A percentile compares a stretch with the other conserved stretches of the same genome.
Evolutionary conservation across 37 sponge, comb jelly and placozoan species (phyloP).

Genomic region (Corticium candelabrum): DNA sequence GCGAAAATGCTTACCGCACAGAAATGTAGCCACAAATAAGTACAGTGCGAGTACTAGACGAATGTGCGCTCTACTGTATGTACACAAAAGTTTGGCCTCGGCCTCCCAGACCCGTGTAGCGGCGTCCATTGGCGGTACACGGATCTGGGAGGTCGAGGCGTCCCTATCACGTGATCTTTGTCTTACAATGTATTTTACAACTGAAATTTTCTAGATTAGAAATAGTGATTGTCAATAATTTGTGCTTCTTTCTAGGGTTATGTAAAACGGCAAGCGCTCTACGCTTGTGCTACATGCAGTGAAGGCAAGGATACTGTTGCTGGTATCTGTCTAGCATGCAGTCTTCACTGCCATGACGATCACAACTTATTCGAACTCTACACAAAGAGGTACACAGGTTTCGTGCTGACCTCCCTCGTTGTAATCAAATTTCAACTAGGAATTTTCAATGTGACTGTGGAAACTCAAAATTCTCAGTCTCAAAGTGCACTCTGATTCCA

Average conservation of each 20-base stretch:
- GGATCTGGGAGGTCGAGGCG: no score
- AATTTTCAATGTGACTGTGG: constrained; percentile 97
- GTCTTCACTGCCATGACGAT: constrained; percentile 77
- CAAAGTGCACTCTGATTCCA: constrained; percentile 48
- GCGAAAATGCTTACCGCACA: no score
- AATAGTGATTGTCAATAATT: no score
- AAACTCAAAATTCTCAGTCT: constrained; percentile 45
- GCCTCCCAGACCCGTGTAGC: no score
- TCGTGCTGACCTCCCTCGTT: background rate
- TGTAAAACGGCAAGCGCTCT: constrained; percentile 78
- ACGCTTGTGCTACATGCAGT: constrained; percentile 75
- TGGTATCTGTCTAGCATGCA: constrained; percentile 92
- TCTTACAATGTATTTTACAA: no score
- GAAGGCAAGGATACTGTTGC: constrained; percentile 16
- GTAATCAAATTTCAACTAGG: constrained; percentile 16
- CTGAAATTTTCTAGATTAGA: no score
- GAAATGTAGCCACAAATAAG: no score
- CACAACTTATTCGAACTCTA: constrained; percentile 84
- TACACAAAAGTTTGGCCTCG: no score
- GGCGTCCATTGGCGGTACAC: no score
- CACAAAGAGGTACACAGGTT: constrained; percentile 66
- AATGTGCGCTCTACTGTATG: no score
- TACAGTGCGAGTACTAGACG: no score
- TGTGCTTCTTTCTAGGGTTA: constrained; percentile 76
- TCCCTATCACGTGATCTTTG: no score